These are phyloP conservation scores for Lissonota sp. DNA, from an alignment of 2,888 invertebrate species.

Conservation along the genomic window DNA sequence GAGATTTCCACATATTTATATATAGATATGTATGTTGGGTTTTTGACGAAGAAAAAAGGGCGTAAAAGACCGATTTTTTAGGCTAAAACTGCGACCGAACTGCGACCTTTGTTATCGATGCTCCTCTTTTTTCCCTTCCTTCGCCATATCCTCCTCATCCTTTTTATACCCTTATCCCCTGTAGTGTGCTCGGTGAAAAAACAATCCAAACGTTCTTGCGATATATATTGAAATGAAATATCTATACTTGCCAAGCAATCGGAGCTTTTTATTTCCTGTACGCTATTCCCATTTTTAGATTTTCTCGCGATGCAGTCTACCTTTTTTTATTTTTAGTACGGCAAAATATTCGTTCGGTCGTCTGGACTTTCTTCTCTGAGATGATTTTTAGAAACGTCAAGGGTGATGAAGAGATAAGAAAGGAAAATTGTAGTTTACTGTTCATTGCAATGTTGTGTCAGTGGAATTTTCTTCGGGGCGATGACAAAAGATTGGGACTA, in stretches of 20 bases:
- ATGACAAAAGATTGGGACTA: no score
- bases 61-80: slow-evolving; percentile 16
- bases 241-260: slow-evolving; percentile 54
- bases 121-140: slow-evolving; percentile 27
- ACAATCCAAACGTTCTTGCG: slow-evolving; percentile 51
- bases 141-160: slow-evolving; percentile 31
- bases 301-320: slow-evolving; percentile 40
- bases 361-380: no score
- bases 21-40: not conserved
- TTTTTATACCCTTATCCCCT: slow-evolving; percentile 24
- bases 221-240: slow-evolving; percentile 60
- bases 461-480: no score
- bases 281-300: slow-evolving; percentile 33
- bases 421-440: no score
- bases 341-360: slow-evolving; percentile 23
- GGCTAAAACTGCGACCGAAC: not conserved
- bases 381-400: no score
- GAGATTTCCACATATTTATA: no score
- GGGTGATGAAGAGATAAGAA: no score
- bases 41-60: slow-evolving; percentile 12
- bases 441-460: no score
- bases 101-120: slow-evolving; percentile 1
- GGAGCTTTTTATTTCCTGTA: not conserved
- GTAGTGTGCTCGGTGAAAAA: slow-evolving; percentile 39
- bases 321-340: slow-evolving; percentile 7